Base-by-base conservation (phyloP, 2,113 vertebrate species). In the Diadophis punctatus region DNA sequence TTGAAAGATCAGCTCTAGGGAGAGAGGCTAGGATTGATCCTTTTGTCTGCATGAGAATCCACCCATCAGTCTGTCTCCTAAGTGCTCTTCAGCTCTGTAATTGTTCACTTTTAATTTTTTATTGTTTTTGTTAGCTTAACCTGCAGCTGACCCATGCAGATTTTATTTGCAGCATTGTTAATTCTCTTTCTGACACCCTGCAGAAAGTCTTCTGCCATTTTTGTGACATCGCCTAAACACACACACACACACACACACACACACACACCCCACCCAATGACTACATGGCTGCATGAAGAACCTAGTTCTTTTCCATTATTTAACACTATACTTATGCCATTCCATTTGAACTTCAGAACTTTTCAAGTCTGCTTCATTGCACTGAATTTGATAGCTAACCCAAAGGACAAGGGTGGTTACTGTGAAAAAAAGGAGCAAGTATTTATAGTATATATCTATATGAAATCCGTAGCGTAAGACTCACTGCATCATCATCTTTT, bases 91-190 rank as follows among this genome's bases (percentile, higher is more conserved):
- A 93, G 93, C 95, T 96, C 95, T 94, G 94, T 6, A 27, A 95
- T 96, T 93, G 94, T 95, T 97, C 90, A 92, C 94, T 96, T 97
- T 97, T 96, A 97, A 97, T 96, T 97, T 98, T 98, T 97, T 96
- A 97, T 97, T 97, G 94, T 97, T 97, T 90, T 95, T 96, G 93
- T 97, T 98, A 97, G 95, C 95, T 96, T 97, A 97, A 96, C 96
- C 97, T 97, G 96, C 97, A 96, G 96, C 87, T 98, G 98, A 98
- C 97, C 97, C 96, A 88, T 96, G 93, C 95, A 90, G 94, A 97
- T 97, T 97, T 97, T 94, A 96, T 97, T 96, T 95, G 93, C 95
- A 97, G 92, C 85, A 91, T 8, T 91, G 93, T 87, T 93, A 95
- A 95, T 97, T 96, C 95, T 93, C 95, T 96, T 97, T 96, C 96